Conservation (phyloP, 2,797 vertebrate species). For the Nyctalus aviator region DNA sequence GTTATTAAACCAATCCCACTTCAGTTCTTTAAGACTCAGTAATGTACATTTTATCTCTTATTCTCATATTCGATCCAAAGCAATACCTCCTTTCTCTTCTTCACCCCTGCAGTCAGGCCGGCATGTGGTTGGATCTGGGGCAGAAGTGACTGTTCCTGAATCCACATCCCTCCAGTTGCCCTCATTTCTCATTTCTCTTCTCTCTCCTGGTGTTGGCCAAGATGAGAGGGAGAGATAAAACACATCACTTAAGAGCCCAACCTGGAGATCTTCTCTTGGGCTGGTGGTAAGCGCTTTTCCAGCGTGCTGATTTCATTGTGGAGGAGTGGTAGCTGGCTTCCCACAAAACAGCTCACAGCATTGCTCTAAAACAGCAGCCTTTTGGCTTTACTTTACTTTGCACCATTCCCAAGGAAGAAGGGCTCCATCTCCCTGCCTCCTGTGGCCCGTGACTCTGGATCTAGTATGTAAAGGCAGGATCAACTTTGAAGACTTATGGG, state of each 20-base stretch:
- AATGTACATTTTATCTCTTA: background rate
- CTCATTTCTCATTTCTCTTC: background rate
- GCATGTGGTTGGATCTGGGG: background rate
- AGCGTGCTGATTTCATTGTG: background rate
- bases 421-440: background rate
- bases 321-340: too few relatives aligned
- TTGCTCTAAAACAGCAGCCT: background rate
- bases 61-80: constrained; percentile 14
- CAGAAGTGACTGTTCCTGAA: background rate
- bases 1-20: constrained; percentile 37
- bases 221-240: background rate
- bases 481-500: background rate
- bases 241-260: background rate
- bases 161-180: background rate
- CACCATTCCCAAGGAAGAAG: background rate
- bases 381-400: too few relatives aligned
- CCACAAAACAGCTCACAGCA: background rate
- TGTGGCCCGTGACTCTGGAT: background rate
- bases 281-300: background rate
- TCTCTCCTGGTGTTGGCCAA: background rate
- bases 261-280: background rate
- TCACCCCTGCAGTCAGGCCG: background rate
- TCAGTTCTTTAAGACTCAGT: background rate
- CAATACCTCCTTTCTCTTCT: background rate
- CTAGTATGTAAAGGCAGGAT: background rate